Base-by-base conservation (phyloP, 2,888 invertebrate species). In the Pammene aurita region DNA sequence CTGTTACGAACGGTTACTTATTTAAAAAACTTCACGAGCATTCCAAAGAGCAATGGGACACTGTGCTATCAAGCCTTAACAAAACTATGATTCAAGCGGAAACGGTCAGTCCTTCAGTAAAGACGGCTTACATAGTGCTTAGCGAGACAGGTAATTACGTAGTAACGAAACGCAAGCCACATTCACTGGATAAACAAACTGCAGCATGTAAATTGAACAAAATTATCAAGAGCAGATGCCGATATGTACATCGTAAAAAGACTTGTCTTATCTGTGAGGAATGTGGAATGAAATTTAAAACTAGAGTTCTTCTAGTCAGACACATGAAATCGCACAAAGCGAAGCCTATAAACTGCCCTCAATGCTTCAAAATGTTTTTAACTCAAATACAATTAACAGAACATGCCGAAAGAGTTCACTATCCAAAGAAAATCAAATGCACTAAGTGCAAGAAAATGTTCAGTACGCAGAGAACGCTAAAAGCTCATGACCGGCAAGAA, bases 371-470 rank as follows among this genome's bases (percentile, higher is more conserved):
- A 78, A 70, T 78, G 7, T 89, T 89, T 56, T 64, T 77, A 5
- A 79, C 81, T 1, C 67, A 77, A 55, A 26, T 76, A 2, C 81
- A 81, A 60, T 71, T 89, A 10, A 75, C 80, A 5, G 80, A 81
- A 7, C 89, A 90, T 68, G 73, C 75, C 0, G 85, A 87, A 71
- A 80, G 88, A 74, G 75, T 88, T 0, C 90, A 90, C 71, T 80
- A 82, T 71, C 86, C 87, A 10, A 89, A 88, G 74, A 83, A 72
- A 65, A 67, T 88, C 6, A 74, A 78, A 71, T 90, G 89, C 72
- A 67, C 77, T 1, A 82, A 85, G 70, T 90, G 90, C 72, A 60
- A 80, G 0, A 87, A 86, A 79, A 88, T 76, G 82, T 86, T 89
- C 46, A 85, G 88, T 63, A 86, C 89, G 7, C 74, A 80, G 7